Base-by-base conservation (phyloP, 2,888 invertebrate genomes). In the Ormia ochracea region DNA sequence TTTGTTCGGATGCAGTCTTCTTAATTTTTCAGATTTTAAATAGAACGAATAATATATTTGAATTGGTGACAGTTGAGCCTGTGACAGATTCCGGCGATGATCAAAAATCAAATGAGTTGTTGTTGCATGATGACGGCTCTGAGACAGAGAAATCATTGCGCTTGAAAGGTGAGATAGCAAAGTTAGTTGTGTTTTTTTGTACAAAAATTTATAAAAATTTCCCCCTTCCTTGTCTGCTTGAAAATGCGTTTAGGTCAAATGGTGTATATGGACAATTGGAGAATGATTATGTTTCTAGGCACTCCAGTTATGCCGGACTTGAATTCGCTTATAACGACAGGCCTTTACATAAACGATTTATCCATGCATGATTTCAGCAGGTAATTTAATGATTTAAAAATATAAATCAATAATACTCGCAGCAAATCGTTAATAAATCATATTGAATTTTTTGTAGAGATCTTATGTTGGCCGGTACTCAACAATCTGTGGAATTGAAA, bases 331-430 rank as follows among this genome's bases (percentile, higher is more conserved):
- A 95, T 98, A 80, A 94, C 95, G 52, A 96, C 97, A 0, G 98
- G 98, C 0, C 92, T 99, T 0, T 99, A 97, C 88, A 98, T 99
- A 88, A 99, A 99, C 87, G 99, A 99, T 90, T 92, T 99, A 63
- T 98, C 98, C n/a, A 97, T 99, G 95, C 98, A 99, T 87, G 99
- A 99, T 88, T 98, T 98, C 83, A 98, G 98, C 92, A 94, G 98
- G 96, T 95, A 89, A 87, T 78, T 58, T 1, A 48, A 2, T 19
- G 6, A 9, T 9, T 26, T 19, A 14, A 5, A 23, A 19, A 4
- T n/a, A 12, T 3, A 28, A 26, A 21, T 23, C 3, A 7, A 26
- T 9, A n/a, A n/a, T n/a, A n/a, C n/a, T n/a, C n/a, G n/a, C n/a
- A n/a, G n/a, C n/a, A n/a, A n/a, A n/a, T n/a, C n/a, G n/a, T n/a